Evolutionary conservation across 2,888 invertebrate species (phyloP).

Genomic region (Noctua fimbriata): DNA sequence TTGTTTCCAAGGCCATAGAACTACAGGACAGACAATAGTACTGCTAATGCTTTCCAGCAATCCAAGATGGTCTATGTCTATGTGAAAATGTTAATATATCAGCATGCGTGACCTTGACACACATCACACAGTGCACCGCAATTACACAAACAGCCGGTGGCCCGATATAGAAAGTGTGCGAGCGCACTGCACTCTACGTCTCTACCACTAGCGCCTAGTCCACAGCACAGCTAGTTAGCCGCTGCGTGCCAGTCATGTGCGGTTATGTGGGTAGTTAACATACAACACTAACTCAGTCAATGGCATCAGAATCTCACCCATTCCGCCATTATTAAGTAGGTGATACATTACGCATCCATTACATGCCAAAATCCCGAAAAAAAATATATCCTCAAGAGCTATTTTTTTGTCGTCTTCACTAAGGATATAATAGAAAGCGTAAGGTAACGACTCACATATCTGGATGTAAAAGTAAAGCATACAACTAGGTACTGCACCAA

Average conservation of each 20-base stretch:
- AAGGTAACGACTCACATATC: not conserved
- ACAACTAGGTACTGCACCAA: not conserved
- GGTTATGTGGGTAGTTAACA: no score
- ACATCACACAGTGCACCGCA: slow-evolving; percentile 46
- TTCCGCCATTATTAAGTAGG: not conserved
- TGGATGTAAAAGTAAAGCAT: not conserved
- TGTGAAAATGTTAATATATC: slow-evolving; percentile 21
- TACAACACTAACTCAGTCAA: not conserved
- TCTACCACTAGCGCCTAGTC: slow-evolving; percentile 7
- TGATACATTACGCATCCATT: not conserved
- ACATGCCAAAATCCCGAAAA: not conserved
- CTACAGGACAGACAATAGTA: not conserved
- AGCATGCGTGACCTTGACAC: slow-evolving; percentile 61
- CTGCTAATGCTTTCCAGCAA: not conserved
- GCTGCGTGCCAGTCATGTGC: not conserved
- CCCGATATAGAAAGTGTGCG: slow-evolving; percentile 65
- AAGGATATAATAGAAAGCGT: not conserved
- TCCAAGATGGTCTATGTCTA: not conserved
- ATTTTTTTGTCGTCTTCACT: not conserved
- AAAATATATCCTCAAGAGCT: not conserved
- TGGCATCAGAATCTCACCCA: not conserved
- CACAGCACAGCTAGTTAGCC: not conserved
- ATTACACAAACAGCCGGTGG: slow-evolving; percentile 52
- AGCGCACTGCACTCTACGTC: slow-evolving; percentile 15
- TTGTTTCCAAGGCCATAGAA: not conserved